These are phyloP conservation scores for Morinoia aosen DNA, from an alignment of 2,888 invertebrate species.

Conservation along the genomic window DNA sequence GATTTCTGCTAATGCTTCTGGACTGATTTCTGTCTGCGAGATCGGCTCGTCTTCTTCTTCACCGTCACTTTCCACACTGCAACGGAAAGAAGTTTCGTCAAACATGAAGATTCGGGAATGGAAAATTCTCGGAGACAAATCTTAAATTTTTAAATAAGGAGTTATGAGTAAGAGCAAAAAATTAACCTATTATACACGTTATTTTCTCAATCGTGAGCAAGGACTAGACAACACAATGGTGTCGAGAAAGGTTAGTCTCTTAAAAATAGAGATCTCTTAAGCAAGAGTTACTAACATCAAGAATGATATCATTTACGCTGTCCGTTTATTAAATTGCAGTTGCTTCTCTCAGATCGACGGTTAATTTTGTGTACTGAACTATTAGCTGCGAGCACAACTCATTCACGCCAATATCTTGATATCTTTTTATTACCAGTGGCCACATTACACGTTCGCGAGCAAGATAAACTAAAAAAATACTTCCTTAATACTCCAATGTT, in stretches of 20 bases:
- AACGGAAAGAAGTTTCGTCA: not conserved
- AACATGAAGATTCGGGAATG: not conserved
- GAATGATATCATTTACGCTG: too few species aligned
- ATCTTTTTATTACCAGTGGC: too few species aligned
- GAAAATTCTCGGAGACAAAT: not conserved
- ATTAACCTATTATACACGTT: not conserved
- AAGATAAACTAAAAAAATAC: too few species aligned
- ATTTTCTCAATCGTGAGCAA: not conserved
- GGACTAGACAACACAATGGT: not conserved
- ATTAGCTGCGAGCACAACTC: too few species aligned
- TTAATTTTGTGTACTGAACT: too few species aligned
- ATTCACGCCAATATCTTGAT: too few species aligned
- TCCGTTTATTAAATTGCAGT: too few species aligned
- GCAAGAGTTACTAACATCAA: too few species aligned
- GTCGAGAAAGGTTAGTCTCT: too few species aligned
- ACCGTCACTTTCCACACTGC: slow-evolving; percentile 1
- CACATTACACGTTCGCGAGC: too few species aligned
- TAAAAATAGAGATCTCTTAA: too few species aligned
- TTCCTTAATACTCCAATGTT: not conserved
- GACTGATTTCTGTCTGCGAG: not conserved
- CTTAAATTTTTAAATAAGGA: not conserved
- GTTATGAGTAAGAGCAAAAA: not conserved
- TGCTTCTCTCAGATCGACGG: too few species aligned
- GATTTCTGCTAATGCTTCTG: slow-evolving; percentile 14
- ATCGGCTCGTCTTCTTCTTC: not conserved